Base-by-base conservation (phyloP, 2,888 invertebrate genomes). In the Cephus pygmeus region DNA sequence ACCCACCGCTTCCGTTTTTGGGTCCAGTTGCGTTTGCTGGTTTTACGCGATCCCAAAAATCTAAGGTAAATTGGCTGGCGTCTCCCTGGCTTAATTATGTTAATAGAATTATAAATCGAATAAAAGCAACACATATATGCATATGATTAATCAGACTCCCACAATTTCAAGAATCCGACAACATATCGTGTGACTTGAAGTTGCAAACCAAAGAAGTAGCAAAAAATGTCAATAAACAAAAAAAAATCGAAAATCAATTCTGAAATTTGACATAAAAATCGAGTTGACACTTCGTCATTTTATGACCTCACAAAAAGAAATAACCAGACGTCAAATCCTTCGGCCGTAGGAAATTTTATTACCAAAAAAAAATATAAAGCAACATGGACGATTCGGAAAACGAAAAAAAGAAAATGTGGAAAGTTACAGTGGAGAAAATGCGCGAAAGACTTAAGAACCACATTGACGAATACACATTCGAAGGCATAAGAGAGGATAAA, bases 401-500 rank as follows among this genome's bases (percentile, higher is more conserved):
- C 6, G 77, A 80, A 0, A 76, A 79, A 34, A 71, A 77, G 33
- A 76, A 81, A 34, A 40, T 23, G 12, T 83, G 81, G 81, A 81
- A 77, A 71, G 69, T 31, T 3, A 76, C 34, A n/a, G 75, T 86
- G 33, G 75, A 77, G 34, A 79, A 77, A 36, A 83, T 86, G 76
- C 77, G 78, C 33, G 82, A 83, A 69, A 81, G 82, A 0, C 79
- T 85, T 9, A 78, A 77, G 69, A 79, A 15, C 40, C 82, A 78
- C 6, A 77, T 80, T 23, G 81, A 83, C 69, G 82, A 83, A 12
- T 80, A 73, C 12, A 79, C 81, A 11, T 82, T 80, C 33, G 85
- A 84, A 15, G 85, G 84, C 31, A 82, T 83, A 73, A 79, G 81
- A 33, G 86, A 86, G 2, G 76, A 79, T 9, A 82, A 79, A 75